phyloP scores from a whole-genome alignment of 2,113 vertebrate species.

The Amazona guildingii region DNA sequence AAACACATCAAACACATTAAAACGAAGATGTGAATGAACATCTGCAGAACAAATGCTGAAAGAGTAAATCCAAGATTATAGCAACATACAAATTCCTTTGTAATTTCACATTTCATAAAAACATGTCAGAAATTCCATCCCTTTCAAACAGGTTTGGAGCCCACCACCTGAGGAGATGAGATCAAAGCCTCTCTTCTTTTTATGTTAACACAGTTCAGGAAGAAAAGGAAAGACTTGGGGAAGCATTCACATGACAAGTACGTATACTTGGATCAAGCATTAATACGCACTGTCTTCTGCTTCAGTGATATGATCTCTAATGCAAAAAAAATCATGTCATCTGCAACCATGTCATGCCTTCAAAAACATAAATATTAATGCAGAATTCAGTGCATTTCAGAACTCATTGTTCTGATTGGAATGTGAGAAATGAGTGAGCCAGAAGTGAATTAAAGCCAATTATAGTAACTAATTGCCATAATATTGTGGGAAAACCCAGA shows the following conservation, averaged over 20 bases:
- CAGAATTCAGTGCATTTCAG: not conserved
- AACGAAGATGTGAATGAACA: not conserved
- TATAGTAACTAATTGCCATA: conserved; percentile 16
- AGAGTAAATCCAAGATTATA: not conserved
- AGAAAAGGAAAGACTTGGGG: not conserved
- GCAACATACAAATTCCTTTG: not conserved
- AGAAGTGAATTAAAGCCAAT: conserved; percentile 5
- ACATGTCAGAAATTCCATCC: not conserved
- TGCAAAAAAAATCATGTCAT: not conserved
- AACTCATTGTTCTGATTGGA: conserved; percentile 4
- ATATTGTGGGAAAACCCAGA: not conserved
- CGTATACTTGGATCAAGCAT: not conserved
- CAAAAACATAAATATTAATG: not conserved
- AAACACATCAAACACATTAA: not conserved
- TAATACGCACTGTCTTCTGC: not conserved
- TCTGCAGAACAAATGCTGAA: not conserved
- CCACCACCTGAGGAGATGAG: conserved; percentile 7
- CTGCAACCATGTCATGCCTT: not conserved
- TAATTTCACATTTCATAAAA: not conserved
- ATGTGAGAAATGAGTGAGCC: not conserved
- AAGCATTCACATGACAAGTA: not conserved
- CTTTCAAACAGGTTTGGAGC: conserved; percentile 19
- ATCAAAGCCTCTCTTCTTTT: not conserved
- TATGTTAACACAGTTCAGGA: not conserved
- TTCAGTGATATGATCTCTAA: not conserved